Conservation (phyloP, 2,888 invertebrate species). For the Eupeodes luniger region DNA sequence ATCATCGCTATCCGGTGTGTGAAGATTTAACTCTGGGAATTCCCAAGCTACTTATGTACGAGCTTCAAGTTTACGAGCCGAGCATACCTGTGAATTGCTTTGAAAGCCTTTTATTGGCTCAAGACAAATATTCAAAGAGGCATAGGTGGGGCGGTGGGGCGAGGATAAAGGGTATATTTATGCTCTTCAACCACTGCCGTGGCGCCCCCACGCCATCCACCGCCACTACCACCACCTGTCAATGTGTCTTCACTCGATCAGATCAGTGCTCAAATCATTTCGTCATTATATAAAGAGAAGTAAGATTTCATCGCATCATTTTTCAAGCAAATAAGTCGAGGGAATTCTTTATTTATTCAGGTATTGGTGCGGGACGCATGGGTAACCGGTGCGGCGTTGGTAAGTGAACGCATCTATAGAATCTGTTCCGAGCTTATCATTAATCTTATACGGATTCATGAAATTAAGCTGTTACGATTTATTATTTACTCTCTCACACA, state of each 20-base stretch:
- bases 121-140: constrained; percentile 26
- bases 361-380: not conserved
- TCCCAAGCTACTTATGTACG: constrained; percentile 36
- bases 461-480: constrained; percentile 37
- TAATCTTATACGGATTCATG: constrained; percentile 44
- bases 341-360: not conserved
- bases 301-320: constrained; percentile 47
- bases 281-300: constrained; percentile 32
- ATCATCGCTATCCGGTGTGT: constrained; percentile 4
- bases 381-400: not conserved
- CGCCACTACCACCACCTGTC: too few species aligned
- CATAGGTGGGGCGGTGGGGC: too few species aligned
- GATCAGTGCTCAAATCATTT: constrained; percentile 47
- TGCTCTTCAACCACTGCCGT: too few species aligned
- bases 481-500: constrained; percentile 15
- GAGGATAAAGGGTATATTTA: too few species aligned
- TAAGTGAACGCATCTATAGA: not conserved
- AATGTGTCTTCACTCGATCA: constrained; percentile 42
- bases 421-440: constrained; percentile 43
- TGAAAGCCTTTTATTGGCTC: constrained; percentile 33
- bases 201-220: too few species aligned
- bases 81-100: constrained; percentile 22
- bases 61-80: too few species aligned
- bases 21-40: constrained; percentile 51
- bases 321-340: constrained; percentile 40